Conservation (phyloP, 2,797 vertebrate species). For the Artibeus lituratus region DNA sequence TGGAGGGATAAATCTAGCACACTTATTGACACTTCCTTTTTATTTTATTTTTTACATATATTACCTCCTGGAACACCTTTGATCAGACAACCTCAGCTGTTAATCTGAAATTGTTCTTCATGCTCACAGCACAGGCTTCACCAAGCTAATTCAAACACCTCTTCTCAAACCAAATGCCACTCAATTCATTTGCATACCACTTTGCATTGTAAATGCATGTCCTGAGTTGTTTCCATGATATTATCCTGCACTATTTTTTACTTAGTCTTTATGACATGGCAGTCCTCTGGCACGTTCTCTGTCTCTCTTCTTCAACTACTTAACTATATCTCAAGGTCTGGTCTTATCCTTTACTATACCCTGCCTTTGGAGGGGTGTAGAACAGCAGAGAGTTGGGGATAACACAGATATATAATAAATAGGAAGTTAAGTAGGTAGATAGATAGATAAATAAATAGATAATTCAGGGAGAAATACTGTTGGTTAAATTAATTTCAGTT, state of each 20-base stretch:
- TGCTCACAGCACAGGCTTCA: not conserved
- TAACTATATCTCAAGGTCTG: not conserved
- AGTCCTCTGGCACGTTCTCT: not conserved
- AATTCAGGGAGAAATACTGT: not conserved
- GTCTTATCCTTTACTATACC: not conserved
- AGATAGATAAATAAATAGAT: not conserved
- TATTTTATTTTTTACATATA: not conserved
- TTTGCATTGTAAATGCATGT: not conserved
- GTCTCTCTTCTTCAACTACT: not conserved
- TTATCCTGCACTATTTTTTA: not conserved
- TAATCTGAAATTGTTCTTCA: not conserved
- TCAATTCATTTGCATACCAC: not conserved
- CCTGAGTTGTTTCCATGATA: not conserved
- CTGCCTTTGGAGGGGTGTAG: not conserved
- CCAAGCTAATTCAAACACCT: not conserved
- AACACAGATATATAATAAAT: not conserved
- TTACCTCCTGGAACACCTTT: not conserved
- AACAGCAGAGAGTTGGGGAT: not conserved
- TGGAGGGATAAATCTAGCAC: not conserved
- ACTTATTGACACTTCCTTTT: not conserved
- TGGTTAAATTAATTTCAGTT: not conserved
- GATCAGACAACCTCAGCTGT: not conserved
- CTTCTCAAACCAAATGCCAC: not conserved
- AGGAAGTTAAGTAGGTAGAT: not conserved
- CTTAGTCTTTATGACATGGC: not conserved